A percentile compares a stretch with the other conserved stretches of the same genome.
These are phyloP conservation scores for Pristionchus pacificus DNA, from an alignment of 1,140 invertebrate genomes.

Conservation along the genomic window DNA sequence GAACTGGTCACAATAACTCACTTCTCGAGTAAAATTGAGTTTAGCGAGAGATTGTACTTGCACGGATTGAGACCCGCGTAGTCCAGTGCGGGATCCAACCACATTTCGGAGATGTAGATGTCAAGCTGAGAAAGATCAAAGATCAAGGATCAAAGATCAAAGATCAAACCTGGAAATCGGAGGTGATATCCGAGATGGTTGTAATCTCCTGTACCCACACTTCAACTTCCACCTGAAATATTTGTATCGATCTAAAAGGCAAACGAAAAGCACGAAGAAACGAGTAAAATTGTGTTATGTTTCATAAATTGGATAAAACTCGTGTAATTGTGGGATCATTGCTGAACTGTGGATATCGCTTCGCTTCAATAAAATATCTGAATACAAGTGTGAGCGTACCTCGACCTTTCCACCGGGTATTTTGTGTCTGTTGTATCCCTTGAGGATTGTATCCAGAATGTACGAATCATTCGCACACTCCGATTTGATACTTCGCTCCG, in stretches of 20 bases:
- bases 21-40: slow-evolving; percentile 54
- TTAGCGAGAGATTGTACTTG: slow-evolving; percentile 56
- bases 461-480: slow-evolving; percentile 53
- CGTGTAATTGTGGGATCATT: neutral
- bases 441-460: slow-evolving; percentile 51
- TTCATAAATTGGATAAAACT: no score
- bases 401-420: slow-evolving; percentile 52
- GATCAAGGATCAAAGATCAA: neutral
- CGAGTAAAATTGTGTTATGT: neutral
- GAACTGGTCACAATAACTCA: no score
- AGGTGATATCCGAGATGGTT: slow-evolving; percentile 54
- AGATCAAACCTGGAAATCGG: slow-evolving; percentile 48
- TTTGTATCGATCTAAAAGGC: neutral
- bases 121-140: slow-evolving; percentile 42
- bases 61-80: slow-evolving; percentile 51
- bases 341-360: neutral
- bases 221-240: slow-evolving; percentile 39
- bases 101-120: slow-evolving; percentile 56
- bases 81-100: slow-evolving; percentile 49
- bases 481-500: slow-evolving; percentile 28
- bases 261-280: neutral
- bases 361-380: neutral
- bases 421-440: slow-evolving; percentile 53
- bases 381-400: neutral
- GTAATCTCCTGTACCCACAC: slow-evolving; percentile 58